phyloP scores from a whole-genome alignment of 2,113 vertebrate genomes.

The Halichoeres trimaculatus region DNA sequence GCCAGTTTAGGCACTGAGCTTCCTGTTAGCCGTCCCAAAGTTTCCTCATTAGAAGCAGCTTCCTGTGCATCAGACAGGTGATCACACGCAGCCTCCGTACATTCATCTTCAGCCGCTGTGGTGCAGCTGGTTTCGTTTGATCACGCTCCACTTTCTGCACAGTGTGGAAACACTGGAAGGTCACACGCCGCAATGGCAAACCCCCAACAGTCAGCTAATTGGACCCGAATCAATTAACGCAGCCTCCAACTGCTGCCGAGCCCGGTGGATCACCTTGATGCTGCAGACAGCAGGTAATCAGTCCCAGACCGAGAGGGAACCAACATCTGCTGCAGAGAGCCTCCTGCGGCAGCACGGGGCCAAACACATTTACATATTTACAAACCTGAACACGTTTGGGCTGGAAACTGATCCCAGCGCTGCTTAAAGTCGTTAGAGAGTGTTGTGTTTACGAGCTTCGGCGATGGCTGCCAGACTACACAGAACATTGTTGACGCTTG shows the following conservation, averaged over 20 bases:
- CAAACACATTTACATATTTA: background rate
- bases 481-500: background rate
- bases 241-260: background rate
- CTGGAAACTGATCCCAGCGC: background rate
- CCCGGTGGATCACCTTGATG: slow-evolving; percentile 11
- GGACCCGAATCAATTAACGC: slow-evolving; percentile 33
- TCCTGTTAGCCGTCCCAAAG: background rate
- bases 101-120: slow-evolving; percentile 22
- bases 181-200: slow-evolving; percentile 11
- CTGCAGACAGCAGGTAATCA: background rate
- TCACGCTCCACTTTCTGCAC: background rate
- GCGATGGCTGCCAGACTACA: background rate
- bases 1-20: too few species aligned
- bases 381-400: background rate
- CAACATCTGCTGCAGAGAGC: background rate
- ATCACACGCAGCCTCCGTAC: slow-evolving; percentile 9
- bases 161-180: background rate
- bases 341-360: background rate
- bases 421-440: background rate
- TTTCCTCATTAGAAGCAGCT: background rate
- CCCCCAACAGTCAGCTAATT: slow-evolving; percentile 18
- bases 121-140: slow-evolving; percentile 1
- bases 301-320: background rate
- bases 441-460: background rate
- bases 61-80: background rate